A percentile compares a stretch with the other conserved stretches of the same genome.
These are phyloP conservation scores for Nematolebias whitei DNA, from an alignment of 2,113 vertebrate genomes.

Conservation along the genomic window DNA sequence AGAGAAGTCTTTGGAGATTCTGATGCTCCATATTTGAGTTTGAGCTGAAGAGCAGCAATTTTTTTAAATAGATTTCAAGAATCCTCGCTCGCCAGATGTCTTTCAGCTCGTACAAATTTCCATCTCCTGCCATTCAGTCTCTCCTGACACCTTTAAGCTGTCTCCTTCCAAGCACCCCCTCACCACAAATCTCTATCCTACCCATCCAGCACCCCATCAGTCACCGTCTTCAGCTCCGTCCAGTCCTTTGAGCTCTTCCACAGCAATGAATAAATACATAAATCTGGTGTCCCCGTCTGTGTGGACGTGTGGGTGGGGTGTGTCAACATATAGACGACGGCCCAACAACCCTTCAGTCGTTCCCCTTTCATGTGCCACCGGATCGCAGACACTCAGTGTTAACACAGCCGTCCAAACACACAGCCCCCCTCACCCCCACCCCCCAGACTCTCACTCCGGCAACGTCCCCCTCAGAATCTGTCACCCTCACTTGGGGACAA, in stretches of 20 bases:
- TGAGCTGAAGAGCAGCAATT: neutral
- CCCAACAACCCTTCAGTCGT: slow-evolving; percentile 52
- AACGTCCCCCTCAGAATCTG: slow-evolving; percentile 47
- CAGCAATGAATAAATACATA: slow-evolving; percentile 80
- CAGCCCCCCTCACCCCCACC: slow-evolving; percentile 8
- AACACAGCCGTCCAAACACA: slow-evolving; percentile 64
- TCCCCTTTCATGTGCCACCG: slow-evolving; percentile 74
- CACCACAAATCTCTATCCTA: neutral
- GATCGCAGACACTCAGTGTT: slow-evolving; percentile 72
- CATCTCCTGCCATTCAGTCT: slow-evolving; percentile 40
- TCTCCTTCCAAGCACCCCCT: neutral
- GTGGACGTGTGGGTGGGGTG: slow-evolving; percentile 24
- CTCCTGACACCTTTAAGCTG: slow-evolving; percentile 49
- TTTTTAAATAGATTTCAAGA: neutral
- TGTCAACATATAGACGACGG: slow-evolving; percentile 60
- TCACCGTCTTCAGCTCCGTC: slow-evolving; percentile 66
- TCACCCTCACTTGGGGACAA: slow-evolving; percentile 59
- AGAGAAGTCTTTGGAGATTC: slow-evolving; percentile 3
- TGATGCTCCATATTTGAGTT: neutral
- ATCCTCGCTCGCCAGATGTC: slow-evolving; percentile 72
- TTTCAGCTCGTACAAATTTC: slow-evolving; percentile 11
- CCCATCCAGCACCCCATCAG: slow-evolving; percentile 42
- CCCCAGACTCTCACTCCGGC: slow-evolving; percentile 13
- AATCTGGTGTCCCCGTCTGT: slow-evolving; percentile 66
- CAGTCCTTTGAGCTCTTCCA: slow-evolving; percentile 76